These are phyloP conservation scores for Andrena flavipes DNA, from an alignment of 2,888 invertebrate genomes.

Conservation along the genomic window DNA sequence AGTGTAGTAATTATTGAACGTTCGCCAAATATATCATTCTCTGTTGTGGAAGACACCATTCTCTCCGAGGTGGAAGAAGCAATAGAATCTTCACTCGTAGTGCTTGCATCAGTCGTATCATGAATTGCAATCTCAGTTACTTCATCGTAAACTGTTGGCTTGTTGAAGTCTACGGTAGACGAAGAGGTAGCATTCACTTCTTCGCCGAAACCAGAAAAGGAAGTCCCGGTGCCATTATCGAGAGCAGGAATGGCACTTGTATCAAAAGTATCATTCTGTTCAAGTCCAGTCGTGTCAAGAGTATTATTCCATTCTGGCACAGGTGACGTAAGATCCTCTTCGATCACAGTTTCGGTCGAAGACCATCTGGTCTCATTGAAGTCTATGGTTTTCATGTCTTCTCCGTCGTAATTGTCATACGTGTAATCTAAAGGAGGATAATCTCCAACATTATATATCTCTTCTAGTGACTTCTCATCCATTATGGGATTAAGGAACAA, in stretches of 20 bases:
- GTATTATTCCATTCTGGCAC: background rate
- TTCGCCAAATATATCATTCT: background rate
- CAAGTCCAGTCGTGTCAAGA: background rate
- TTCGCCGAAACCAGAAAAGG: background rate
- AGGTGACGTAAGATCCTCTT: background rate
- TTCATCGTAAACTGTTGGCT: background rate
- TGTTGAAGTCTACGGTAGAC: background rate
- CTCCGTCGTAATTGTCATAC: slow-evolving; percentile 48
- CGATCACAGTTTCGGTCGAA: background rate
- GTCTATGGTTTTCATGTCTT: background rate
- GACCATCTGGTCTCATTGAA: background rate
- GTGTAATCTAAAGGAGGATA: slow-evolving; percentile 71
- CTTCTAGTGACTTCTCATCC: slow-evolving; percentile 53
- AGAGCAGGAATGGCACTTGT: background rate
- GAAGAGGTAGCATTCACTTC: background rate
- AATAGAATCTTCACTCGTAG: background rate
- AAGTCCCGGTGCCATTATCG: slow-evolving; percentile 8
- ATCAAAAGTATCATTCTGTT: slow-evolving; percentile 10
- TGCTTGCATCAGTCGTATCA: background rate
- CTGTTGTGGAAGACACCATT: background rate
- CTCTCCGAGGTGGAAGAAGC: background rate
- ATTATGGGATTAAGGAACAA: slow-evolving; percentile 46
- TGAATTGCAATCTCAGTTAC: background rate
- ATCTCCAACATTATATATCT: slow-evolving; percentile 63
- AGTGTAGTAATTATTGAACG: background rate